Conservation (phyloP, 2,888 invertebrate species). For the Cosmia trapezina region DNA sequence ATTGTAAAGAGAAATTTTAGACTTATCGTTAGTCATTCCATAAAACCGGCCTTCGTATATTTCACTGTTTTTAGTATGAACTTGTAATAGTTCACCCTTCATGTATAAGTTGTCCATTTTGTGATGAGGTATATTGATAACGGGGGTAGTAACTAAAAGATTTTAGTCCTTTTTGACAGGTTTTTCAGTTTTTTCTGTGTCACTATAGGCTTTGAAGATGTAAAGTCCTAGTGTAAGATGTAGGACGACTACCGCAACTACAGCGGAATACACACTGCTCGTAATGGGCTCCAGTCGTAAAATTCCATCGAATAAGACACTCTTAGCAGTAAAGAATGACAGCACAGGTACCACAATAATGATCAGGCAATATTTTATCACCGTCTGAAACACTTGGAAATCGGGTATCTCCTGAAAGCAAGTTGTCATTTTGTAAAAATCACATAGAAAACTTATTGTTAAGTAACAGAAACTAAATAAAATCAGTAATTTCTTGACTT, state of each 20-base stretch:
- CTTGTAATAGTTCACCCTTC: slow-evolving; percentile 88
- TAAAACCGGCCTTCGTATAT: slow-evolving; percentile 86
- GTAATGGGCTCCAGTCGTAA: slow-evolving; percentile 88
- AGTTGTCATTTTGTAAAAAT: slow-evolving; percentile 55
- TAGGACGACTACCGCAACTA: slow-evolving; percentile 93
- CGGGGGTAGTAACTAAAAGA: slow-evolving; percentile 12
- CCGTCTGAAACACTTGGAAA: slow-evolving; percentile 93
- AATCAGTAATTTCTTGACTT: slow-evolving; percentile 69
- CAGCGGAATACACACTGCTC: slow-evolving; percentile 95
- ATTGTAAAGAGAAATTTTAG: slow-evolving; percentile 85
- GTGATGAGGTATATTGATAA: slow-evolving; percentile 48
- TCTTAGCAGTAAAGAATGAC: slow-evolving; percentile 93
- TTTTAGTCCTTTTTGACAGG: slow-evolving; percentile 87
- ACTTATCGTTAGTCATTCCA: slow-evolving; percentile 84
- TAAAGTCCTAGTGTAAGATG: slow-evolving; percentile 95
- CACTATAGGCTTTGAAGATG: slow-evolving; percentile 94
- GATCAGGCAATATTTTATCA: slow-evolving; percentile 93
- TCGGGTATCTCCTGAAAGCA: slow-evolving; percentile 92
- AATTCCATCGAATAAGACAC: slow-evolving; percentile 93
- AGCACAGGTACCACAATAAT: slow-evolving; percentile 94
- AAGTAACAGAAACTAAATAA: not conserved
- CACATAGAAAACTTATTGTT: not conserved
- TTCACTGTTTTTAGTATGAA: slow-evolving; percentile 85
- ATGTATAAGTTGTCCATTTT: slow-evolving; percentile 87
- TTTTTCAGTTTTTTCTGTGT: slow-evolving; percentile 81